Evolutionary conservation across 2,888 invertebrate genomes (phyloP).

Genomic region (Apodemia mormo): DNA sequence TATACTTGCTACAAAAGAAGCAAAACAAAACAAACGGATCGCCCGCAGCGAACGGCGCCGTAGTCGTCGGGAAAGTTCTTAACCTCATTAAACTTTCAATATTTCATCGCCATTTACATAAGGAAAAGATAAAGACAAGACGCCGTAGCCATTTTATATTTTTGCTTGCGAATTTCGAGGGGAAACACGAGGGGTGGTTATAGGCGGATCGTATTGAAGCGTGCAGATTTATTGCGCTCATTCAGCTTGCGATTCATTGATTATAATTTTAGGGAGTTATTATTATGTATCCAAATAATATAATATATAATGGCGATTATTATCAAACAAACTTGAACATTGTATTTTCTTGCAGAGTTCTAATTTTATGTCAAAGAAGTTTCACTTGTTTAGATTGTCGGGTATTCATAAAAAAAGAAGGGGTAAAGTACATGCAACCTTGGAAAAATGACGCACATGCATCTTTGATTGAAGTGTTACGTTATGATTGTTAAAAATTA

Average conservation of each 20-base stretch:
- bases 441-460: too few relatives aligned
- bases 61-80: slow-evolving; percentile 69
- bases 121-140: slow-evolving; percentile 80
- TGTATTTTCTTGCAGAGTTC: too few relatives aligned
- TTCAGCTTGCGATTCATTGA: slow-evolving; percentile 73
- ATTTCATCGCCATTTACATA: slow-evolving; percentile 71
- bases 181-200: slow-evolving; percentile 54
- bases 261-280: slow-evolving; percentile 54
- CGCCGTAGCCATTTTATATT: slow-evolving; percentile 71
- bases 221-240: slow-evolving; percentile 66
- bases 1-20: slow-evolving; percentile 28
- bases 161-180: slow-evolving; percentile 64
- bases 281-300: background rate
- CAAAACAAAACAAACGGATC: slow-evolving; percentile 26
- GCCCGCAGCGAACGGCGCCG: slow-evolving; percentile 46
- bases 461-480: too few relatives aligned
- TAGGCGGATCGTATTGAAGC: slow-evolving; percentile 56
- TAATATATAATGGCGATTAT: too few relatives aligned
- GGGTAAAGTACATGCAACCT: too few relatives aligned
- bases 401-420: too few relatives aligned
- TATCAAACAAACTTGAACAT: too few relatives aligned
- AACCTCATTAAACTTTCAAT: slow-evolving; percentile 70
- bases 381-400: too few relatives aligned
- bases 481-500: too few relatives aligned
- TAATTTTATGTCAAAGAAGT: too few relatives aligned